phyloP scores from a whole-genome alignment of 1,140 invertebrate species.

The Saxidomus purpurata region DNA sequence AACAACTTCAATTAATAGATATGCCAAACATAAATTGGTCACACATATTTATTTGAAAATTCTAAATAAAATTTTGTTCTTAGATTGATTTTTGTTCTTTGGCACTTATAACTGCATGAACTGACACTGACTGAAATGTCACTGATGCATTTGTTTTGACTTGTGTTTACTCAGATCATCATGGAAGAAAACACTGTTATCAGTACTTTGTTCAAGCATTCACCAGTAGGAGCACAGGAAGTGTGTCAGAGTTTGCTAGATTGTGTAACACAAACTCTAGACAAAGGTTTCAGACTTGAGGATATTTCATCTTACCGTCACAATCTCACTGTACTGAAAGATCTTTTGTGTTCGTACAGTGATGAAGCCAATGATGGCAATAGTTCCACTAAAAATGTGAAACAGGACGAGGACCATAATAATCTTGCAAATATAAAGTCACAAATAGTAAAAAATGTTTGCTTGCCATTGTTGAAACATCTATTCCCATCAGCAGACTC shows the following conservation, averaged over 20 bases:
- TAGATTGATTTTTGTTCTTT: too few relatives aligned
- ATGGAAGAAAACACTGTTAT: constrained; percentile 11
- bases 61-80: too few relatives aligned
- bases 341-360: background rate
- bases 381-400: background rate
- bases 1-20: too few relatives aligned
- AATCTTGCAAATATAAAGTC: background rate
- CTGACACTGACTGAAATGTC: too few relatives aligned
- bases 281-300: constrained; percentile 19
- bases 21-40: too few relatives aligned
- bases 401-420: background rate
- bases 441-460: constrained; percentile 12
- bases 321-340: constrained; percentile 9
- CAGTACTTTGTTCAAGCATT: background rate
- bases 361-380: background rate
- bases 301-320: constrained; percentile 19
- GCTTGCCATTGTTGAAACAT: constrained; percentile 25
- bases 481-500: constrained; percentile 29
- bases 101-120: too few relatives aligned
- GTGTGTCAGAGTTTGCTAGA: background rate
- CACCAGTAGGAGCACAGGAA: background rate
- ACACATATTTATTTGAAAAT: too few relatives aligned
- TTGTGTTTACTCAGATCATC: background rate
- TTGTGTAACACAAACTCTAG: background rate
- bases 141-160: too few relatives aligned